A percentile compares a stretch with the other conserved stretches of the same genome.
phyloP scores from a whole-genome alignment of 2,888 invertebrate species.

The Scelioninae gen. 2 region DNA sequence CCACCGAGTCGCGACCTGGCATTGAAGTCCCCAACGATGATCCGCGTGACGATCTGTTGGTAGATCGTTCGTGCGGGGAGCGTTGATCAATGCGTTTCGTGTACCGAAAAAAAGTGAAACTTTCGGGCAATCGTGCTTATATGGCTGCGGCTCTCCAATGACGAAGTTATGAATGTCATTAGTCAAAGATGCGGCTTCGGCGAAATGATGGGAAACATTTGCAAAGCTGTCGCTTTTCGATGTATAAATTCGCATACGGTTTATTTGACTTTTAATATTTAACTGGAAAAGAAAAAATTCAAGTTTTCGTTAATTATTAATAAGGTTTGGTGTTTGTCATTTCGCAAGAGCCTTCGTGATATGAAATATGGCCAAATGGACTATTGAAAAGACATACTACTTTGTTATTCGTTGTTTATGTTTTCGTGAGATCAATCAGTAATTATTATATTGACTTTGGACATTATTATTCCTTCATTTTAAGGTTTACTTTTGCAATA shows the following conservation, averaged over 20 bases:
- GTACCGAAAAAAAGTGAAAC: constrained; percentile 19
- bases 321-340: too few species aligned
- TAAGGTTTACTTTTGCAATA: too few species aligned
- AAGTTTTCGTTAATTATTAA: too few species aligned
- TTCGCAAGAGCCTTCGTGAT: too few species aligned
- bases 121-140: constrained; percentile 22
- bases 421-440: too few species aligned
- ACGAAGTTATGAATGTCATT: constrained; percentile 21
- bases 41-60: constrained; percentile 35
- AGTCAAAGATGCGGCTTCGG: constrained; percentile 5
- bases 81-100: constrained; percentile 12
- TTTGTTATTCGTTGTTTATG: too few species aligned
- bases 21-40: constrained; percentile 65
- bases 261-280: background rate
- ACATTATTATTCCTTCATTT: too few species aligned
- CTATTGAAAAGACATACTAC: too few species aligned
- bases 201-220: background rate
- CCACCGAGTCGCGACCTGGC: constrained; percentile 63
- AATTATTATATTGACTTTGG: too few species aligned
- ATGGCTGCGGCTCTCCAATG: constrained; percentile 21
- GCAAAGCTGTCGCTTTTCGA: background rate
- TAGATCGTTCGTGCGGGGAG: constrained; percentile 20
- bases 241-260: background rate
- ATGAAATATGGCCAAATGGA: too few species aligned
- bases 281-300: background rate